Base-by-base conservation (phyloP, 2,888 invertebrate genomes). In the Alviniconcha strummeri region DNA sequence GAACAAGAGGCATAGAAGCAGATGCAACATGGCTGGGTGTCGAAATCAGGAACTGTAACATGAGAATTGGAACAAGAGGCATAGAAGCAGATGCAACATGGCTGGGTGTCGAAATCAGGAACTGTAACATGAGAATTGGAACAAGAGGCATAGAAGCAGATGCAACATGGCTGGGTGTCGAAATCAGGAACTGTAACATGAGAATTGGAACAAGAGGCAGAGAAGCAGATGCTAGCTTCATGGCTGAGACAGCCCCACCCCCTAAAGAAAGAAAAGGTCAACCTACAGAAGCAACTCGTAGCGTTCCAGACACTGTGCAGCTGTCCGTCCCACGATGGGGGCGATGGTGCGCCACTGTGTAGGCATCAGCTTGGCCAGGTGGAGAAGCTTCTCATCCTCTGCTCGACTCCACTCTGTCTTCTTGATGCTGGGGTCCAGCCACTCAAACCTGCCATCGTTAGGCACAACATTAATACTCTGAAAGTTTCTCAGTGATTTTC, bases 391-490 rank as follows among this genome's bases (percentile, higher is more conserved):
- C 93, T 99, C 99, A 93, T 99, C 99, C 94, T 99, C 99, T 93
- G 99, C 99, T 76, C 99, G 95, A 17, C 98, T 98, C 99, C 99
- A 99, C 95, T 99, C 99, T 0, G 99, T 99, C 94, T 99, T 99
- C 94, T 99, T 99, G 91, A 99, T 99, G 93, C 98, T 98, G 0
- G 99, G 99, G 94, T 99, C 99, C 88, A 99, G 94, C 99, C 99
- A 99, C 92, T 99, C 99, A 94, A 98, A 99, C 93, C 93, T 93
- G 77, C n/a, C 56, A 57, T 55, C 8, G 17, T 64, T 64, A 36
- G 36, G 36, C 36, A 36, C 36, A 36, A 36, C 36, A 36, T 36
- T 36, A 36, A 36, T 36, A 36, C 36, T 36, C 36, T 64, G 6
- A 81, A 55, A 56, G 17, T 36, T 36, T 36, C 36, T 36, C 36